Base-by-base conservation (phyloP, 2,888 invertebrate genomes). In the Prenolepis imparis region DNA sequence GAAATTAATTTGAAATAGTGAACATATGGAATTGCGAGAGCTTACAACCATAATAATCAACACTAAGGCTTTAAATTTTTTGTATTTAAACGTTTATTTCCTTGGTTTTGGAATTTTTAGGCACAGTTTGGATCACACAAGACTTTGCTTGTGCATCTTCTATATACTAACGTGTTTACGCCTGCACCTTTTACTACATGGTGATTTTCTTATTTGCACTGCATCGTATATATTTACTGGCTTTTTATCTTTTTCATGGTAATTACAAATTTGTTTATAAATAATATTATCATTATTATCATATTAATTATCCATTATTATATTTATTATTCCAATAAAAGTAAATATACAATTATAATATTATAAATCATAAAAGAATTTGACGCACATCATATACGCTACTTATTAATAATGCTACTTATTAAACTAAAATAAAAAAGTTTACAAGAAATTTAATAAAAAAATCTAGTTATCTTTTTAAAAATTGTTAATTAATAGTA, bases 151-250 rank as follows among this genome's bases (percentile, higher is more conserved):
- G 1, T 63, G 21, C 21, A 5, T 63, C 5, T 63, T 44, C 15
- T 74, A 74, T 36, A 11, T 63, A 32, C 44, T 74, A 48, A 32
- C 9, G 44, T 63, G 32, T 44, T 44, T 36, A 63, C 18, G 11
- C 15, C 0, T 74, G 32, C 0, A 0, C 4, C 9, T 15, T 74
- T 32, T 32, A 61, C 32, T 21, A n/a, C 5, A 9, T 44, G 2
- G 0, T 15, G 6, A 61, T 1, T 4, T 32, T n/a, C 8, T 44
- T 44, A 28, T 28, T 2, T 55, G 52, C 32, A 18, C 24, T 1
- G 0, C 41, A 18, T 28, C 24, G 0, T 12, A 32, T 12, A 32
- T 44, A 4, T n/a, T 61, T 61, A 15, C 6, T 15, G 9, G 2
- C 3, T 0, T 3, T 32, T 21, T 61, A n/a, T 9, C 0, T 3